Evolutionary conservation across 2,888 invertebrate species (phyloP), one percentile per base, ranked within the genome.

Genomic region (Platerodrilus igneus): DNA sequence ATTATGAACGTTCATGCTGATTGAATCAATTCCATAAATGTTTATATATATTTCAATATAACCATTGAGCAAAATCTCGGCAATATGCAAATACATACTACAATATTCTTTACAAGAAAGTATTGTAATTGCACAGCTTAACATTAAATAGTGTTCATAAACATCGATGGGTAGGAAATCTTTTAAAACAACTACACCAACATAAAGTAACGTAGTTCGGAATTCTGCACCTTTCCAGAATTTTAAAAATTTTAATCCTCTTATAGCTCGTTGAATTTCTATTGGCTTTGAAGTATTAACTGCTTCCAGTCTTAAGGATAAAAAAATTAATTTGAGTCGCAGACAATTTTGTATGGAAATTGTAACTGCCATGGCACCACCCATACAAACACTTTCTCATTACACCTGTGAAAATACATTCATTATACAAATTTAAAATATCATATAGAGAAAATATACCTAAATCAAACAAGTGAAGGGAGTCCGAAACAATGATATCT

Each of bases 1-100:
- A 13, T 49, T 47, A 48, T 65, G 63, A 5, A 63, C 48, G 51
- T 65, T 64, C 33, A 57, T 58, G 5, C 54, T 50, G 9, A 59
- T 14, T 33, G 47, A 37, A 14, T 59, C 52, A 14, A 41, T 29
- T 2, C 58, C 57, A 54, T 64, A 66, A 13, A 62, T 34, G n/a
- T 47, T 28, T 11, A 45, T 41, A 40, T 37, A 42, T 5, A 27
- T 9, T 38, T 45, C 33, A 11, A 52, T 32, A 27, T 28, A 51
- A 21, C 49, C 39, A 7, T 29, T 15, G 4, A 51, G 18, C 20
- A 51, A n/a, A n/a, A 40, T 4, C 8, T 29, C 29, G 9, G 29
- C 29, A n/a, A 29, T n/a, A n/a, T n/a, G 11, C 18, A 6, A 9
- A 15, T 18, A 10, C n/a, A 29, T 29, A 17, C 18, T 3, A 19